These are phyloP conservation scores for Eubasilissa regina DNA, from an alignment of 1,140 invertebrate species.

Conservation along the genomic window DNA sequence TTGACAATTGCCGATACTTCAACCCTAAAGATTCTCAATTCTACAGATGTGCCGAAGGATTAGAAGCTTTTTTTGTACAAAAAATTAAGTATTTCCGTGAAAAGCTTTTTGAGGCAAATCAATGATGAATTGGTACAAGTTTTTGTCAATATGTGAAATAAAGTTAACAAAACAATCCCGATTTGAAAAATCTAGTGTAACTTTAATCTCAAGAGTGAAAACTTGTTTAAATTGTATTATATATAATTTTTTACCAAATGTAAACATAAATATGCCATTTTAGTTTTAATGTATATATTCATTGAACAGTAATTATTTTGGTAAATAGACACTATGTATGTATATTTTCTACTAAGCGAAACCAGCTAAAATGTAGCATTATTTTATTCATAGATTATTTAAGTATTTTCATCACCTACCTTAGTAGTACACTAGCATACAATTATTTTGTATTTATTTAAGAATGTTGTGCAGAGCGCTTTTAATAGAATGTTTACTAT, in stretches of 20 bases:
- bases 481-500: constrained; percentile 35
- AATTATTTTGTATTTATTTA: constrained; percentile 43
- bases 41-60: constrained; percentile 93
- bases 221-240: constrained; percentile 47
- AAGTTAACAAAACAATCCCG: constrained; percentile 13
- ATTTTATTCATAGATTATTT: constrained; percentile 21
- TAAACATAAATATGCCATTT: constrained; percentile 46
- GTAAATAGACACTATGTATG: constrained; percentile 26
- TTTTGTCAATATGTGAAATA: constrained; percentile 7
- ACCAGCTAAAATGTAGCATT: constrained; percentile 34
- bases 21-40: constrained; percentile 96
- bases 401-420: not conserved
- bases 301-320: constrained; percentile 29
- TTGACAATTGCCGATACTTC: constrained; percentile 98
- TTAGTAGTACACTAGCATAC: constrained; percentile 2
- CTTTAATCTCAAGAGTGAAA: constrained; percentile 45
- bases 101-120: constrained; percentile 79
- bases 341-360: constrained; percentile 43
- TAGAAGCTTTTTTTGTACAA: constrained; percentile 96
- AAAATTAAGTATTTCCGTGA: constrained; percentile 90
- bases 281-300: constrained; percentile 49
- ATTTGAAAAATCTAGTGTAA: constrained; percentile 37
- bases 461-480: constrained; percentile 21
- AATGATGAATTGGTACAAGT: constrained; percentile 62
- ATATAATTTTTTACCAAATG: constrained; percentile 48